A percentile compares a stretch with the other conserved stretches of the same genome.
Evolutionary conservation across 1,140 invertebrate species (phyloP).

Genomic region (Diplogasteroides magnus): DNA sequence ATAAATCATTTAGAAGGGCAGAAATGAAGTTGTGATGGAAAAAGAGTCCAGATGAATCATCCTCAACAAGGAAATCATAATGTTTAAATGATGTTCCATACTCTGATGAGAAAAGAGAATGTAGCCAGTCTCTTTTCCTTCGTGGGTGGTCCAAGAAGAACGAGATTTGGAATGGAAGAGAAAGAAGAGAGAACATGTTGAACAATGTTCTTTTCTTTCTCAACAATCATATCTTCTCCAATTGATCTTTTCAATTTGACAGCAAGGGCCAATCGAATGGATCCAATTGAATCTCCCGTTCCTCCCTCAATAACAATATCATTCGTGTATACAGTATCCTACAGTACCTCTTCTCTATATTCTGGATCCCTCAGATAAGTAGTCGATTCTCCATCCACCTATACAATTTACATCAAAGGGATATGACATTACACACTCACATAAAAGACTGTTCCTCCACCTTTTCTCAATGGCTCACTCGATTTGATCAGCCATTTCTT

Average conservation of each 20-base stretch:
- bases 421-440: constrained; percentile 56
- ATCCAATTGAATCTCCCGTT: constrained; percentile 75
- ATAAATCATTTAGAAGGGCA: constrained; percentile 80
- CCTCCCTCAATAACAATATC: constrained; percentile 62
- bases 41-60: constrained; percentile 69
- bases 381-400: constrained; percentile 59
- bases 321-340: not conserved
- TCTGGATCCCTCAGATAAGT: constrained; percentile 65
- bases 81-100: not conserved
- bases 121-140: constrained; percentile 69
- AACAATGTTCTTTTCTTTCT: constrained; percentile 63
- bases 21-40: constrained; percentile 85
- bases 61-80: constrained; percentile 56
- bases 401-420: constrained; percentile 6
- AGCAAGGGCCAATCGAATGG: constrained; percentile 75
- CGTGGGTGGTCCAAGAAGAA: constrained; percentile 70
- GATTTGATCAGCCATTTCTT: constrained; percentile 66
- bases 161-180: constrained; percentile 69
- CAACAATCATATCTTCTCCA: constrained; percentile 68
- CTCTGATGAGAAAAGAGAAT: constrained; percentile 74
- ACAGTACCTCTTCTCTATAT: constrained; percentile 66
- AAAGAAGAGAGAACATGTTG: constrained; percentile 14
- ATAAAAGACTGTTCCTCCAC: constrained; percentile 67
- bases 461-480: constrained; percentile 60
- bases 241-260: constrained; percentile 79